Conservation (phyloP, 1,140 invertebrate genomes). For the Orussus abietinus region DNA sequence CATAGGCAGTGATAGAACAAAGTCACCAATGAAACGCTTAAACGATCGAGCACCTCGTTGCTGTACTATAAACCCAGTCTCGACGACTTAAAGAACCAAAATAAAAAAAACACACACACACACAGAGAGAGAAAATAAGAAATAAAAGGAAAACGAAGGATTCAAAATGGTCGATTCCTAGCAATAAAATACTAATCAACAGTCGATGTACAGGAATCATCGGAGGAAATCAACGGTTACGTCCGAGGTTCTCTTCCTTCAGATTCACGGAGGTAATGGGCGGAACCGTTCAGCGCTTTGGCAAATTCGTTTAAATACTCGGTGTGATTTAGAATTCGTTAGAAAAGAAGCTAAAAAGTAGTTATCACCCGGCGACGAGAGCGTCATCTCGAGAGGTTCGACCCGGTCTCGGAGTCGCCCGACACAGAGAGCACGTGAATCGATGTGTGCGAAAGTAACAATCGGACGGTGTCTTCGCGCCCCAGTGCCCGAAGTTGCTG, state of each 20-base stretch:
- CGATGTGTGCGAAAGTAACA: constrained; percentile 44
- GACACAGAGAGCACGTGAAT: constrained; percentile 40
- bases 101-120: too few relatives aligned
- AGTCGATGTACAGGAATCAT: constrained; percentile 1
- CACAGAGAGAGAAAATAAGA: too few relatives aligned
- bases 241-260: too few relatives aligned
- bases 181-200: background rate
- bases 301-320: background rate
- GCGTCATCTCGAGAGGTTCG: constrained; percentile 52
- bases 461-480: constrained; percentile 44
- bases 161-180: constrained; percentile 2
- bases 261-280: too few relatives aligned
- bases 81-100: too few relatives aligned
- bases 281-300: background rate
- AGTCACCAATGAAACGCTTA: too few relatives aligned
- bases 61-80: too few relatives aligned
- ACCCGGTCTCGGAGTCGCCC: constrained; percentile 47
- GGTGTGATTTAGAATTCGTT: constrained; percentile 3
- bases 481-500: constrained; percentile 43
- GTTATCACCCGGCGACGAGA: too few relatives aligned
- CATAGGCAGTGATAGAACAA: too few relatives aligned
- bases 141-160: background rate
- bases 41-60: too few relatives aligned
- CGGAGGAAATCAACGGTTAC: too few relatives aligned
- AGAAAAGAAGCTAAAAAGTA: constrained; percentile 10